These are phyloP conservation scores for Cylloceria caligata DNA, from an alignment of 2,888 invertebrate species.

Conservation along the genomic window DNA sequence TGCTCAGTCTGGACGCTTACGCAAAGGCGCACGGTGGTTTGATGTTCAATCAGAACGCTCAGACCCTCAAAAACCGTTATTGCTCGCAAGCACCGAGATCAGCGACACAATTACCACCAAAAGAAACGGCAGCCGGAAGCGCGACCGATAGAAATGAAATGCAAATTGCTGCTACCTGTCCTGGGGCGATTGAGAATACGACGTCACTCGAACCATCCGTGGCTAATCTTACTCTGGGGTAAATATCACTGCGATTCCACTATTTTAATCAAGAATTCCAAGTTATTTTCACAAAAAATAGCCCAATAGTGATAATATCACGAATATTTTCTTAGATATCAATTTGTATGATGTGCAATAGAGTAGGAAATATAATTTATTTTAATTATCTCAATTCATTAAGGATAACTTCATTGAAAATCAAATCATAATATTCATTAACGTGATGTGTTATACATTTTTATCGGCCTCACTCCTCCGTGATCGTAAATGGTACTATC, in stretches of 20 bases:
- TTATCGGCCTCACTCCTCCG: no score
- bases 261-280: no score
- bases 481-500: no score
- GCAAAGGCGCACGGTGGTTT: background rate
- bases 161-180: conserved; percentile 31
- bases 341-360: background rate
- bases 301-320: no score
- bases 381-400: no score
- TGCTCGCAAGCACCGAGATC: conserved; percentile 37
- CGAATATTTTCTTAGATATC: background rate
- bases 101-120: conserved; percentile 21
- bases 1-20: conserved; percentile 85
- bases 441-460: no score
- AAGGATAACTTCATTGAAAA: no score
- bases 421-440: no score
- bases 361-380: no score
- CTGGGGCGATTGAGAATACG: conserved; percentile 7
- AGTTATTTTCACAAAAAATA: no score
- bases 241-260: background rate
- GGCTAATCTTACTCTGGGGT: conserved; percentile 39
- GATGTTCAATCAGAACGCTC: background rate
- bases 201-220: conserved; percentile 1
- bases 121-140: background rate
- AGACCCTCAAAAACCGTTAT: conserved; percentile 32
- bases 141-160: background rate